Conservation (phyloP, 1,140 invertebrate genomes). For the Cheumatopsyche charites region DNA sequence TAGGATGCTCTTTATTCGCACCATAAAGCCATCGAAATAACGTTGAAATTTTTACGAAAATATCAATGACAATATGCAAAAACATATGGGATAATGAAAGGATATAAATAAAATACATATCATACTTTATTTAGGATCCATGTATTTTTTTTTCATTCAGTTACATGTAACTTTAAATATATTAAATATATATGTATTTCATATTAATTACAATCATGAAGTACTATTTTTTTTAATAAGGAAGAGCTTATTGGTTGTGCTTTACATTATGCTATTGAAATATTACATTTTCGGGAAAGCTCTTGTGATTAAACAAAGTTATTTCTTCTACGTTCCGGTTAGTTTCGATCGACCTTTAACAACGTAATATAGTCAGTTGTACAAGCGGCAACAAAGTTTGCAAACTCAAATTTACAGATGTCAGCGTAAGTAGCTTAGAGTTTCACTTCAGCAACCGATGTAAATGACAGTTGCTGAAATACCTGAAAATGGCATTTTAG, state of each 20-base stretch:
- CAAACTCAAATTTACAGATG: constrained; percentile 23
- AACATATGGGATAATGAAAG: too few relatives aligned
- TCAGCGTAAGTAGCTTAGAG: constrained; percentile 24
- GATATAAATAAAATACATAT: background rate
- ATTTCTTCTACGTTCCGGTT: too few relatives aligned
- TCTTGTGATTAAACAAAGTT: background rate
- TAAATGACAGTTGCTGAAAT: constrained; percentile 31
- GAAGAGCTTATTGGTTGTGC: constrained; percentile 19
- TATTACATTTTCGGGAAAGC: background rate
- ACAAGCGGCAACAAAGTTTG: constrained; percentile 25
- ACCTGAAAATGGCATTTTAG: constrained; percentile 25
- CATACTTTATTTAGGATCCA: constrained; percentile 18
- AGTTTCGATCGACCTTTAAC: background rate
- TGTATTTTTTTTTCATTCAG: constrained; percentile 29
- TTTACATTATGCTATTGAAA: background rate
- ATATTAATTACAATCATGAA: constrained; percentile 33
- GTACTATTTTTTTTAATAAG: constrained; percentile 25
- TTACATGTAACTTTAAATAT: constrained; percentile 31
- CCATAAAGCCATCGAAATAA: background rate
- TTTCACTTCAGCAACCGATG: constrained; percentile 17
- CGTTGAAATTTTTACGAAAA: background rate
- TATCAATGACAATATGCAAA: too few relatives aligned
- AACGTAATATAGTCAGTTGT: constrained; percentile 11
- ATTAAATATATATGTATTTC: constrained; percentile 25
- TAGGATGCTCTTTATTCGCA: constrained; percentile 14